phyloP scores from a whole-genome alignment of 2,797 vertebrate species.

The Otolemur crassicaudatus region DNA sequence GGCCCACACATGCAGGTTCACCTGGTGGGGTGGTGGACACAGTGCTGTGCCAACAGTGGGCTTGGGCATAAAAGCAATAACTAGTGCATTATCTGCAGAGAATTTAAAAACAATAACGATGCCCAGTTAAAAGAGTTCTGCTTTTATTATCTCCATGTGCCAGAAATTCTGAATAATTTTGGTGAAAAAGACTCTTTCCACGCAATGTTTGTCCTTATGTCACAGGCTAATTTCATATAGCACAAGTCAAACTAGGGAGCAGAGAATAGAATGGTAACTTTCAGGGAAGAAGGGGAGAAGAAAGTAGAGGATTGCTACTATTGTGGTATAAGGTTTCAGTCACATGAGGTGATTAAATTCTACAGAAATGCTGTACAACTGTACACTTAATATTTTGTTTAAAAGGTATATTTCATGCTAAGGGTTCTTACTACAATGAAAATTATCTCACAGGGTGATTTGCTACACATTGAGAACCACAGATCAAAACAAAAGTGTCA shows the following conservation, averaged over 20 bases:
- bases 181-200: not conserved
- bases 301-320: too few species aligned
- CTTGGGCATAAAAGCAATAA: not conserved
- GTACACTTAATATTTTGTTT: not conserved
- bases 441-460: not conserved
- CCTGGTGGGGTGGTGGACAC: not conserved
- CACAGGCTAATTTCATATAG: not conserved
- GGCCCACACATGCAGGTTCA: not conserved
- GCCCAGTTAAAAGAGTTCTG: not conserved
- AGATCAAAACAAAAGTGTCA: not conserved
- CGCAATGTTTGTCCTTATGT: not conserved
- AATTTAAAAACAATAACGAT: not conserved
- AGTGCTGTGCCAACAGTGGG: accelerated
- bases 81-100: not conserved
- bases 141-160: not conserved
- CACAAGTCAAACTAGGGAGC: not conserved
- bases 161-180: not conserved
- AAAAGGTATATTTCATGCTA: not conserved
- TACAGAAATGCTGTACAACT: not conserved
- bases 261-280: not conserved
- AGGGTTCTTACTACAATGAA: not conserved
- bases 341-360: not conserved
- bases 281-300: not conserved
- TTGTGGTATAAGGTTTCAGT: not conserved
- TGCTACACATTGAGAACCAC: not conserved